Conservation (phyloP, 2,888 invertebrate species). For the Limnephilus marmoratus region DNA sequence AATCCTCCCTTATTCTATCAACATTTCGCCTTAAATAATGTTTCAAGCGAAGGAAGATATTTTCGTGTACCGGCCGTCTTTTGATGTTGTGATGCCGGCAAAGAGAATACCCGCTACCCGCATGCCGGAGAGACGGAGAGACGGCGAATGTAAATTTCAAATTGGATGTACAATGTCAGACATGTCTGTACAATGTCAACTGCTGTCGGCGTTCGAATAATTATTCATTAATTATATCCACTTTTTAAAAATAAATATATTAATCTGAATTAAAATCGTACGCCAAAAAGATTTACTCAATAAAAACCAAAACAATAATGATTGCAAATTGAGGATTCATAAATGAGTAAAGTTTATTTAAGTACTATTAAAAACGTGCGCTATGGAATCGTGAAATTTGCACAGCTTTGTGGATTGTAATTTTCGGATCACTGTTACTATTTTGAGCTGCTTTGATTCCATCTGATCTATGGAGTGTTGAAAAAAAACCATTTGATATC, state of each 20-base stretch:
- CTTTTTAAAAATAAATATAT: not conserved
- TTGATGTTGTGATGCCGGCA: conserved; percentile 44
- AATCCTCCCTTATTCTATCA: conserved; percentile 45
- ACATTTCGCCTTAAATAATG: conserved; percentile 50
- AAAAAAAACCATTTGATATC: too few species aligned
- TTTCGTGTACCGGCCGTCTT: conserved; percentile 39
- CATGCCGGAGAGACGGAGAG: conserved; percentile 13
- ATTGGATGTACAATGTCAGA: conserved; percentile 33
- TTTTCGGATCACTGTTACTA: not conserved
- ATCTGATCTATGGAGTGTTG: not conserved
- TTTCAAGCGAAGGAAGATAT: conserved; percentile 51
- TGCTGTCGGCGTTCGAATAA: not conserved
- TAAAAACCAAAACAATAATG: not conserved
- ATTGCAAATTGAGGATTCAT: not conserved
- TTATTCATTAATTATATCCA: not conserved
- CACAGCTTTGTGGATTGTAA: too few species aligned
- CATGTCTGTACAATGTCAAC: not conserved
- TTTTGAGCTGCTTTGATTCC: not conserved
- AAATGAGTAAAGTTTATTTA: not conserved
- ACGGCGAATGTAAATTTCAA: conserved; percentile 35
- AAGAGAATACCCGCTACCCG: conserved; percentile 47
- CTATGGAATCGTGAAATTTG: too few species aligned
- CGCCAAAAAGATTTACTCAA: not conserved
- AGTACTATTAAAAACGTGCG: not conserved
- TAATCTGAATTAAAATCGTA: not conserved